Evolutionary conservation across 1,140 invertebrate species (phyloP).

Genomic region (Ceratina australensis): DNA sequence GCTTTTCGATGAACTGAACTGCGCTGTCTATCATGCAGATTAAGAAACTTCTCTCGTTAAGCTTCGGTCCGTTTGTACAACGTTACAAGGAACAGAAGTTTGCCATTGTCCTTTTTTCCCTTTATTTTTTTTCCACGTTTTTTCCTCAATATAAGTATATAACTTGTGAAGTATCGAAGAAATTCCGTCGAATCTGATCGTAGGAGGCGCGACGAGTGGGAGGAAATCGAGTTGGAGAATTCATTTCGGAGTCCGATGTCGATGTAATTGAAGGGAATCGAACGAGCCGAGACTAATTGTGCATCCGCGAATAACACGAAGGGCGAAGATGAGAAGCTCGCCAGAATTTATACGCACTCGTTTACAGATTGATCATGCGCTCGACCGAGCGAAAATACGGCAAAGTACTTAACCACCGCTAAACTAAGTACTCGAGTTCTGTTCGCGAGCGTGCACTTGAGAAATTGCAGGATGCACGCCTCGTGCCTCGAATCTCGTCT

Average conservation of each 20-base stretch:
- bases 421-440: conserved; percentile 58
- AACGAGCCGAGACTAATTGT: conserved; percentile 28
- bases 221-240: background rate
- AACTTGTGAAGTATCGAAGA: background rate
- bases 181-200: background rate
- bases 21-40: conserved; percentile 24
- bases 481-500: conserved; percentile 26
- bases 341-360: conserved; percentile 59
- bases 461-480: conserved; percentile 63
- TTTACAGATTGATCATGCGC: conserved; percentile 62
- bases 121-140: background rate
- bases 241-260: background rate
- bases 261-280: conserved; percentile 17
- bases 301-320: conserved; percentile 44
- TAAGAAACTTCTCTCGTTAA: conserved; percentile 39
- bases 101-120: background rate
- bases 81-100: conserved; percentile 8
- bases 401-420: conserved; percentile 60
- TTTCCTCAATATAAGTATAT: too few relatives aligned
- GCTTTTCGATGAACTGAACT: conserved; percentile 8
- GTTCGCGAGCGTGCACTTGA: conserved; percentile 61
- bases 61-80: conserved; percentile 13
- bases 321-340: conserved; percentile 49
- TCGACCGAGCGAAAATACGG: conserved; percentile 61
- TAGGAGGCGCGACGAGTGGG: background rate